Conservation (phyloP, 2,888 invertebrate genomes). For the Hirudinaria manillensis region DNA sequence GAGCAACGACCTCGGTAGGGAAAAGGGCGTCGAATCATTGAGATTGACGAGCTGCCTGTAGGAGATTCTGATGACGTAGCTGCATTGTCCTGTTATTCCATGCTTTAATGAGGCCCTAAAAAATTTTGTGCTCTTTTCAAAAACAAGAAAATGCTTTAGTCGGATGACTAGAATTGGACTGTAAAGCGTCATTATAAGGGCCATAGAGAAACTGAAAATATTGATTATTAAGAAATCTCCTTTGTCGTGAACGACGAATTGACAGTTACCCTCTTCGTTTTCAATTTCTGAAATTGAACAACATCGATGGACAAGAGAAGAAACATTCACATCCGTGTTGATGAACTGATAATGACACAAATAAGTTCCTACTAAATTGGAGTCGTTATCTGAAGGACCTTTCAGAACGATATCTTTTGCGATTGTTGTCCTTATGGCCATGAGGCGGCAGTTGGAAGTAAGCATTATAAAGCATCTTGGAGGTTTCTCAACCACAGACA, state of each 20-base stretch:
- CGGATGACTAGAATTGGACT: constrained; percentile 39
- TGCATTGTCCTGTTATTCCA: constrained; percentile 42
- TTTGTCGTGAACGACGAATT: constrained; percentile 10
- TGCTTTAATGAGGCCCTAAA: constrained; percentile 42
- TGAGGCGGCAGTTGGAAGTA: constrained; percentile 39
- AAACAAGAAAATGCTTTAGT: constrained; percentile 38
- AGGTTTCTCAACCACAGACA: constrained; percentile 33
- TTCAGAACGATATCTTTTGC: background rate
- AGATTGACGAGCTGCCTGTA: constrained; percentile 42
- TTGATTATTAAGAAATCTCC: constrained; percentile 34
- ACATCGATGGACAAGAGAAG: constrained; percentile 37
- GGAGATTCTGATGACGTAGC: constrained; percentile 42
- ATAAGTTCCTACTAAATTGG: constrained; percentile 31
- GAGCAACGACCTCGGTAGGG: constrained; percentile 39
- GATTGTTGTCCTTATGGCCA: constrained; percentile 37
- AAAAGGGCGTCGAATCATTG: constrained; percentile 40
- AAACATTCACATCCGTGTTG: constrained; percentile 19
- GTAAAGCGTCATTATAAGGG: constrained; percentile 39
- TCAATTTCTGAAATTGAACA: constrained; percentile 35
- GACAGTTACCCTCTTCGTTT: background rate
- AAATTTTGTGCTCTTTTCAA: constrained; percentile 40
- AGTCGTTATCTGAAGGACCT: constrained; percentile 23
- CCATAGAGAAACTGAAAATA: constrained; percentile 36
- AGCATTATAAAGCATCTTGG: constrained; percentile 36
- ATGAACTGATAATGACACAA: constrained; percentile 39